Evolutionary conservation across 1,140 invertebrate genomes (phyloP).

Genomic region (Druon quercuslanigerum): DNA sequence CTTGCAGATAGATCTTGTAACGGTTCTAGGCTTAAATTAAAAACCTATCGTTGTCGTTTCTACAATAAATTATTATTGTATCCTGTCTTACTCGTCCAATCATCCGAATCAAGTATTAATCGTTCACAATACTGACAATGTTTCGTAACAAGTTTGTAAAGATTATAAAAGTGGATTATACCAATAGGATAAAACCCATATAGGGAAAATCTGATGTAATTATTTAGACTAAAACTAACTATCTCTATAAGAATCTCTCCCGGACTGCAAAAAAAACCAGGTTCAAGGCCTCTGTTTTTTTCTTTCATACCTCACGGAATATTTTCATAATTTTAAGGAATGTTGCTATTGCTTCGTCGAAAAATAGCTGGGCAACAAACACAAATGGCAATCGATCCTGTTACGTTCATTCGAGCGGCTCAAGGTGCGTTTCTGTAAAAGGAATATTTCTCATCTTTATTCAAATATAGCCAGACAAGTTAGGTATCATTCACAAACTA

Average conservation of each 20-base stretch:
- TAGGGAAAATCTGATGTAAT: background rate
- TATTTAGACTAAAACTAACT: background rate
- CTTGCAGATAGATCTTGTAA: background rate
- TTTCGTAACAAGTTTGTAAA: background rate
- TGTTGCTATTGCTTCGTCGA: conserved; percentile 41
- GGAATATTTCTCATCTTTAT: background rate
- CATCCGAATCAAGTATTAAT: background rate
- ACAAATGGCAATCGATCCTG: conserved; percentile 42
- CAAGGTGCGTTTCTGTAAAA: conserved; percentile 37
- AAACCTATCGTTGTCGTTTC: background rate
- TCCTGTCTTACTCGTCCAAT: background rate
- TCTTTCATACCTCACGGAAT: conserved; percentile 2
- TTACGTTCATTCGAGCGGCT: conserved; percentile 50
- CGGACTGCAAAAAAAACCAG: background rate
- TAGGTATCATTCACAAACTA: no score
- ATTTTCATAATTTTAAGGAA: conserved; percentile 40
- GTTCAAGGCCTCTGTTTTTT: background rate
- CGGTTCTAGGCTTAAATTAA: background rate
- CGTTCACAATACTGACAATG: background rate
- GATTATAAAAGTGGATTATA: background rate
- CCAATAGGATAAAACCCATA: background rate
- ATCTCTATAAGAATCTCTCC: background rate
- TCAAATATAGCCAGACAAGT: no score
- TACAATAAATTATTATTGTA: background rate
- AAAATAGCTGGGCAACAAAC: conserved; percentile 32